phyloP scores from a whole-genome alignment of 2,797 vertebrate species.

The Craterocephalus amniculus region DNA sequence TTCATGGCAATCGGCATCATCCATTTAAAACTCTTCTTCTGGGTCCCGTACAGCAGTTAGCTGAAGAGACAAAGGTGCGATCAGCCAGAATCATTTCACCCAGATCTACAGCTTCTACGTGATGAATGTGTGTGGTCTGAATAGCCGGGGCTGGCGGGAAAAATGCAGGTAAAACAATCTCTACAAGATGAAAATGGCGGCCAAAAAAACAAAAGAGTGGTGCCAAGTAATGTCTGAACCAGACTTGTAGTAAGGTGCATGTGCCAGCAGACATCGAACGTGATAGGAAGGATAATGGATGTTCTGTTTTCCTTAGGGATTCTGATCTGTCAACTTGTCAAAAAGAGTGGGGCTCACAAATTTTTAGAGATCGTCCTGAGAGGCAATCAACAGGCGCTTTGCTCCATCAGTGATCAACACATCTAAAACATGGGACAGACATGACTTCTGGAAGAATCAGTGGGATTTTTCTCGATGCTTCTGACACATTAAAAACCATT shows the following conservation, averaged over 20 bases:
- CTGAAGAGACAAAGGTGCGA: constrained; percentile 23
- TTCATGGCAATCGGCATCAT: background rate
- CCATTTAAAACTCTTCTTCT: constrained; percentile 20
- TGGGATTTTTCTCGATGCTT: constrained; percentile 21
- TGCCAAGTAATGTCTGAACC: background rate
- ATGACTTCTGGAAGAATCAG: constrained; percentile 3
- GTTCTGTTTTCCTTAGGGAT: background rate
- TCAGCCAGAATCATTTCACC: constrained; percentile 23
- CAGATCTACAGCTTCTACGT: background rate
- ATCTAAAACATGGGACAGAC: constrained; percentile 1
- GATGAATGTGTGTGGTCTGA: background rate
- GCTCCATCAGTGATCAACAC: background rate
- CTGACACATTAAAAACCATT: constrained; percentile 52
- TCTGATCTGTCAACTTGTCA: constrained; percentile 4
- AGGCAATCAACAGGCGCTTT: background rate
- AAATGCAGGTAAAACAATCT: constrained; percentile 15
- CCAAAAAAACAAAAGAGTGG: constrained; percentile 19
- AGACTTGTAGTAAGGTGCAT: background rate
- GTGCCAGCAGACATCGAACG: constrained; percentile 1
- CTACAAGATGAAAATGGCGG: constrained; percentile 5
- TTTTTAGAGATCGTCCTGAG: no score
- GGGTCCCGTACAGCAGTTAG: constrained; percentile 9
- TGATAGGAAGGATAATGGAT: background rate
- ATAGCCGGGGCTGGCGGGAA: background rate
- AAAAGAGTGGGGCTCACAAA: background rate